Evolutionary conservation across 2,888 invertebrate genomes (phyloP).

Genomic region (Malthinus seriepunctatus): DNA sequence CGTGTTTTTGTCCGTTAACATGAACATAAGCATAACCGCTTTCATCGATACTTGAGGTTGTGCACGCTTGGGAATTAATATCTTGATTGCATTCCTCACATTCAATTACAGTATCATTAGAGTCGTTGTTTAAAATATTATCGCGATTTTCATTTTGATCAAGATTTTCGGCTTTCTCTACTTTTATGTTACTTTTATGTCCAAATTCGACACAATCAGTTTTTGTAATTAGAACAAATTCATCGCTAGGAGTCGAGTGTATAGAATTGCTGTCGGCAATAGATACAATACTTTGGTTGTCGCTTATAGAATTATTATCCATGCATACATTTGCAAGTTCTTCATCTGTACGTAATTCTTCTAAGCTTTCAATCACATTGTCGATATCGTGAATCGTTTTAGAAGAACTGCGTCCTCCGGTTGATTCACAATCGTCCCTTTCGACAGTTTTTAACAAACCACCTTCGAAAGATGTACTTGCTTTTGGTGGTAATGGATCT

Average conservation of each 20-base stretch:
- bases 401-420: not conserved
- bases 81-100: not conserved
- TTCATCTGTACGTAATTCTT: conserved; percentile 1
- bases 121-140: not conserved
- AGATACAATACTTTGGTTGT: conserved; percentile 34
- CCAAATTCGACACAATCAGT: conserved; percentile 18
- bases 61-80: no score
- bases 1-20: conserved; percentile 45
- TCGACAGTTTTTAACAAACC: not conserved
- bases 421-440: not conserved
- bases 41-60: not conserved
- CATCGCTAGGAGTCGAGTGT: conserved; percentile 26
- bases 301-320: conserved; percentile 20
- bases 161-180: not conserved
- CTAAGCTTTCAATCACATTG: not conserved
- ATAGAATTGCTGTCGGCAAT: conserved; percentile 26
- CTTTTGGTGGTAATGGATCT: conserved; percentile 38
- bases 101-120: not conserved
- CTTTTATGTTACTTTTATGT: conserved; percentile 24
- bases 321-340: no score
- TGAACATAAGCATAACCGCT: conserved; percentile 43
- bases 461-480: not conserved
- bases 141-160: conserved; percentile 33
- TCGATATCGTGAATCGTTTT: not conserved
- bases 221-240: conserved; percentile 26